Conservation (phyloP, 64 coral and sea anemone genomes). For the Actinia tenebrosa region DNA sequence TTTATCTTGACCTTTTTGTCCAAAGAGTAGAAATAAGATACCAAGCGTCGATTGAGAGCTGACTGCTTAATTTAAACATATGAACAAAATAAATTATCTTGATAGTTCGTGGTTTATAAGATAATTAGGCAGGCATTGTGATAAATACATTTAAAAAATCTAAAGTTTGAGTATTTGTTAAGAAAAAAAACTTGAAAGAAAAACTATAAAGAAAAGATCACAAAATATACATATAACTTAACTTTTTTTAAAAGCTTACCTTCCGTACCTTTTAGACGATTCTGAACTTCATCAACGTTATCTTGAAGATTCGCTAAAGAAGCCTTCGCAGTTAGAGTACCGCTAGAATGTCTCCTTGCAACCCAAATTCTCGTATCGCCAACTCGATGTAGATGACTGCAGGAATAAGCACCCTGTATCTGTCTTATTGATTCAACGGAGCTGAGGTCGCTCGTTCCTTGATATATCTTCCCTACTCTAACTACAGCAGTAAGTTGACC, state of each 20-base stretch:
- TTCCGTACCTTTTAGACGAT: constrained; percentile 54
- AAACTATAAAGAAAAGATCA: neutral
- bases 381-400: constrained; percentile 54
- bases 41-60: neutral
- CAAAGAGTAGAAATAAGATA: neutral
- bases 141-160: neutral
- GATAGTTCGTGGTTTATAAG: neutral
- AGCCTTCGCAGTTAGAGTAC: constrained; percentile 43
- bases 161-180: neutral
- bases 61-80: neutral
- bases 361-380: constrained; percentile 71
- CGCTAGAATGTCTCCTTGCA: constrained; percentile 59
- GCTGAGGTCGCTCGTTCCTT: constrained; percentile 20
- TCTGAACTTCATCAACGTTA: constrained; percentile 33
- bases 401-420: constrained; percentile 51
- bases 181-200: neutral
- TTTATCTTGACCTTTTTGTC: neutral
- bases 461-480: constrained; percentile 51
- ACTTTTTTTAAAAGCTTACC: neutral
- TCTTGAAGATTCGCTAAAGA: constrained; percentile 47
- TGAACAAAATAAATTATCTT: neutral
- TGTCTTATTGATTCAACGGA: constrained; percentile 34
- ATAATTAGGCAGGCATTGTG: neutral
- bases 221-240: neutral
- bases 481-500: constrained; percentile 37